phyloP scores from a whole-genome alignment of 1,140 invertebrate genomes.

The Lysiphlebus fabarum region DNA sequence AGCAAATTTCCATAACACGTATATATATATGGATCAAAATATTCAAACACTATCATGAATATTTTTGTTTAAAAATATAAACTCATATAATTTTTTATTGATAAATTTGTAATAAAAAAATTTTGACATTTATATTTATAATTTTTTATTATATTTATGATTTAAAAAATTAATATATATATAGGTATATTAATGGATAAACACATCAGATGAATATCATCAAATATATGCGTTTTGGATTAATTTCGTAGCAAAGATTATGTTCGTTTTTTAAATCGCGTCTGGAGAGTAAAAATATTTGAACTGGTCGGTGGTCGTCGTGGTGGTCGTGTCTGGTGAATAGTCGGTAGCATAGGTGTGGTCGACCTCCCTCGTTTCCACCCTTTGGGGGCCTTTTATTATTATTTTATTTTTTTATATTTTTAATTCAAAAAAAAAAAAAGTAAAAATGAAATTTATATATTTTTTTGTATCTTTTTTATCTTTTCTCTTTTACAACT shows the following conservation, averaged over 20 bases:
- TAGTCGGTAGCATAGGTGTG: constrained; percentile 50
- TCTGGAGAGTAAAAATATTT: constrained; percentile 27
- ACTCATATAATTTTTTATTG: neutral
- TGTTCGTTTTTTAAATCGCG: constrained; percentile 31
- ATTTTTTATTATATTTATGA: neutral
- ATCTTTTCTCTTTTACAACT: constrained; percentile 19
- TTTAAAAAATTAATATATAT: neutral
- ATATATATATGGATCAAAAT: constrained; percentile 1
- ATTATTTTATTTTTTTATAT: neutral
- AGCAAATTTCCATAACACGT: neutral
- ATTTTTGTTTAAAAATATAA: neutral
- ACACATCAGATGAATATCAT: no score
- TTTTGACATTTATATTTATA: no score
- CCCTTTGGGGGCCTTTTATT: constrained; percentile 7
- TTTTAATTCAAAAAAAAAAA: neutral
- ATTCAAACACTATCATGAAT: neutral
- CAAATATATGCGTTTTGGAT: no score
- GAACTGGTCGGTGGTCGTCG: constrained; percentile 27
- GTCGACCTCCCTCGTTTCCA: constrained; percentile 29
- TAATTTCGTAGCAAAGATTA: constrained; percentile 26
- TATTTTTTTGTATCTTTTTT: neutral
- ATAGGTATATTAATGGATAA: neutral
- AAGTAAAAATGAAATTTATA: no score
- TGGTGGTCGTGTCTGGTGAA: constrained; percentile 41
- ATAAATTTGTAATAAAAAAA: no score